Conservation (phyloP, 1,140 invertebrate genomes). For the Aphidius gifuensis region DNA sequence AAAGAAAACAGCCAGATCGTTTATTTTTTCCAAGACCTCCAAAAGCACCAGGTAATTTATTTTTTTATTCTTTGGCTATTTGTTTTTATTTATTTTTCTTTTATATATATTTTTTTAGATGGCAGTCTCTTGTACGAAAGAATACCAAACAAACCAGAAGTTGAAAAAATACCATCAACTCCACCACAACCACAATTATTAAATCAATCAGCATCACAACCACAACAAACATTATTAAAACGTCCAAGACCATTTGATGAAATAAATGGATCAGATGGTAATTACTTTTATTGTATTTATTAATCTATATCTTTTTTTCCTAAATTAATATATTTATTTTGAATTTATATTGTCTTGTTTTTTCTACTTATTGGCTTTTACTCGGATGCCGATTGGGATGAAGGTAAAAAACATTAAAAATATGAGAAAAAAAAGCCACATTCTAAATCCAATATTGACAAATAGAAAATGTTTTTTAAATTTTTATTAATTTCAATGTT, state of each 20-base stretch:
- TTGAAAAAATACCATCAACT: slow-evolving; percentile 63
- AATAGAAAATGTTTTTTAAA: background rate
- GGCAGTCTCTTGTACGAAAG: slow-evolving; percentile 81
- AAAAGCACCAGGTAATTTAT: slow-evolving; percentile 66
- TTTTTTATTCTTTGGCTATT: slow-evolving; percentile 12
- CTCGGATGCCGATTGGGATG: slow-evolving; percentile 63
- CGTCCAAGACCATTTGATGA: slow-evolving; percentile 71
- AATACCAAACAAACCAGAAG: slow-evolving; percentile 74
- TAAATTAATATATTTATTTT: slow-evolving; percentile 27
- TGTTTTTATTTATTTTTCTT: background rate
- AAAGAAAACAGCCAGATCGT: slow-evolving; percentile 73
- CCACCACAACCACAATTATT: slow-evolving; percentile 56
- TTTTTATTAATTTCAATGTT: background rate
- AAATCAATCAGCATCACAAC: slow-evolving; percentile 51
- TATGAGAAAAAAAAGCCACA: slow-evolving; percentile 8
- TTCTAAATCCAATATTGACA: no score
- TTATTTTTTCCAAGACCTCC: slow-evolving; percentile 85
- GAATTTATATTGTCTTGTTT: slow-evolving; percentile 26
- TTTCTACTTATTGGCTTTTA: slow-evolving; percentile 59
- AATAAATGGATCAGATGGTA: slow-evolving; percentile 85
- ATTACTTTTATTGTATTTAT: slow-evolving; percentile 44
- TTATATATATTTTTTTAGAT: slow-evolving; percentile 55
- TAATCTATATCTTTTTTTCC: background rate
- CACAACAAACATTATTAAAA: slow-evolving; percentile 64
- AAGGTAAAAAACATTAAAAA: slow-evolving; percentile 50